Evolutionary conservation across 2,888 invertebrate species (phyloP), one percentile per base, ranked within the genome.

Genomic region (Alviniconcha strummeri): DNA sequence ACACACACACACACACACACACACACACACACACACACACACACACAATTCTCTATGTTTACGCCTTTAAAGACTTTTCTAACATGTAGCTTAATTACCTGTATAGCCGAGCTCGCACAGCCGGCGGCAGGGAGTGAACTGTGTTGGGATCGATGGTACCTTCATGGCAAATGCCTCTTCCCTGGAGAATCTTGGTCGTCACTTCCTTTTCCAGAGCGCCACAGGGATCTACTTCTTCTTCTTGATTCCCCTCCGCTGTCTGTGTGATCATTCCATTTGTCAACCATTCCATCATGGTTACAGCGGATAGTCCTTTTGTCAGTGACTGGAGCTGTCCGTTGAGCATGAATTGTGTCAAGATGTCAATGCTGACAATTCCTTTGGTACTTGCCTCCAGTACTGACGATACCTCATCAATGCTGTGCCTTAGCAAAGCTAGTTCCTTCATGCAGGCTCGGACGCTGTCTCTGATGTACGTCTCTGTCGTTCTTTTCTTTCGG

Each of bases 361-460:
- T 80, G 5, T 78, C 52, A 8, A 84, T 85, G 52, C 83, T 56
- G 56, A 88, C 54, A n/a, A 90, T 77, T 17, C 87, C 87, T 56
- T 83, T 84, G 52, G 82, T 81, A 17, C 85, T 84, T 17, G 84
- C 82, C 36, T 88, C 85, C 52, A 89, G 80, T 57, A 80, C 87
- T 0, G 80, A 55, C 8, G 87, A 88, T 4, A 89, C 85, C 7
- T 76, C 52, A 60, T 85, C 84, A 54, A 90, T 87, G 54, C 85
- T 17, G 7, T 67, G n/a, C 78, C 86, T 85, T 19, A 85, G 77
- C 1, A n/a, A 19, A 17, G 81, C 55, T 64, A 89, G 79, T 17
- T 83, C 69, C 17, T 15, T 55, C 8, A 67, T 60, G 78, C 89
- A 89, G 17, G 89, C 88, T 52, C 57, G 83, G 71, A 88, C 88